These are phyloP conservation scores for Leiothrix lutea DNA, from an alignment of 2,113 vertebrate species.

Conservation along the genomic window DNA sequence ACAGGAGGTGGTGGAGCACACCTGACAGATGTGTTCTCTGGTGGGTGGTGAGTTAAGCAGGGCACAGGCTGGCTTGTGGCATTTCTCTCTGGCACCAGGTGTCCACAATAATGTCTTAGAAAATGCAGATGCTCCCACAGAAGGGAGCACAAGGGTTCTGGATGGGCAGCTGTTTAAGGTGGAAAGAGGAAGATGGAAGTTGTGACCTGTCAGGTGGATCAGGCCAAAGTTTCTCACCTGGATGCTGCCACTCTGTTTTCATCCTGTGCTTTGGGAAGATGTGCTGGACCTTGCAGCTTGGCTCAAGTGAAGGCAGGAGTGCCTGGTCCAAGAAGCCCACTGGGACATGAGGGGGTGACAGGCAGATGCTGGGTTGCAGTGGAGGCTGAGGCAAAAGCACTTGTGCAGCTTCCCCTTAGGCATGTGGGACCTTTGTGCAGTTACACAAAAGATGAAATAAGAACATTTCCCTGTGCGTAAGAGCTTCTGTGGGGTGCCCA, in stretches of 20 bases:
- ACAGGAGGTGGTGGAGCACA: background rate
- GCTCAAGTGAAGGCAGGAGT: background rate
- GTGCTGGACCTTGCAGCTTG: background rate
- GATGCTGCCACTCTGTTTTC: background rate
- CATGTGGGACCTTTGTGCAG: background rate
- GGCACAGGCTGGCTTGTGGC: background rate
- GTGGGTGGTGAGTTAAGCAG: background rate
- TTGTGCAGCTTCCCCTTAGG: fast-evolving
- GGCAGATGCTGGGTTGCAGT: background rate
- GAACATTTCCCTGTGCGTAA: background rate
- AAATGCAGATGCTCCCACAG: background rate
- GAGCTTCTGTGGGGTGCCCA: background rate
- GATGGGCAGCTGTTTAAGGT: background rate
- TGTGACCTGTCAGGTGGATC: background rate
- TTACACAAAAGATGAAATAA: background rate
- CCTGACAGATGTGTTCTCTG: background rate
- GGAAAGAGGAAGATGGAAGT: background rate
- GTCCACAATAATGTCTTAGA: background rate
- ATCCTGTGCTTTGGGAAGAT: background rate
- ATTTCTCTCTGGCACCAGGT: background rate
- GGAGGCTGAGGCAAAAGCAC: background rate
- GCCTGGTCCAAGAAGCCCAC: background rate
- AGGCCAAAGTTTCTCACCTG: background rate
- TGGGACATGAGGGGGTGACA: background rate
- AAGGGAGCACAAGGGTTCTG: background rate